Conservation (phyloP, 2,797 vertebrate species). For the Pteronotus mesoamericanus region DNA sequence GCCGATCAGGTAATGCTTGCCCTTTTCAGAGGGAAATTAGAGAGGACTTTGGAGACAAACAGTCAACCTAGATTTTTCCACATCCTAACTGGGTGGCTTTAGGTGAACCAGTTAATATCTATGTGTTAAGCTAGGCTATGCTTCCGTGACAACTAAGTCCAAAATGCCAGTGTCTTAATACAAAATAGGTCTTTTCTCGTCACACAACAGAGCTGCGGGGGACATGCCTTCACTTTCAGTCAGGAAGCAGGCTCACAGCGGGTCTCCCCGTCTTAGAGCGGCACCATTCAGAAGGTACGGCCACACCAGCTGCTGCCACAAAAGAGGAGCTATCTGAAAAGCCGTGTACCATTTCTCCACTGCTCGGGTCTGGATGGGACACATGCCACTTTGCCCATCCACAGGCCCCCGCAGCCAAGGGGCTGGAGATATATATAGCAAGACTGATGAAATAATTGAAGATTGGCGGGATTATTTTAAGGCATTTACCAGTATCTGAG, state of each 20-base stretch:
- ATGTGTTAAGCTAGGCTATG: background rate
- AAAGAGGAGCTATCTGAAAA: background rate
- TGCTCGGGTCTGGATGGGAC: background rate
- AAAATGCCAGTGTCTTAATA: background rate
- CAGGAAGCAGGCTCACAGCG: no score
- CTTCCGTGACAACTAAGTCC: background rate
- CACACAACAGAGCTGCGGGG: rapidly evolving
- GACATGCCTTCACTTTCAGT: rapidly evolving
- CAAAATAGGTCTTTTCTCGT: background rate
- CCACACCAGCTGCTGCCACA: background rate
- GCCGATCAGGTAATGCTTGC: background rate
- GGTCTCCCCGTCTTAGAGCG: rapidly evolving
- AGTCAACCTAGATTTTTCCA: background rate
- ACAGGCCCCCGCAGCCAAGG: background rate
- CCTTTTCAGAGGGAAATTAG: background rate
- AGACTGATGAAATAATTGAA: background rate
- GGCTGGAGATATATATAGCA: rapidly evolving
- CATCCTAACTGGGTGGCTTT: background rate
- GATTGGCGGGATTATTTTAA: background rate
- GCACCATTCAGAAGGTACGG: rapidly evolving
- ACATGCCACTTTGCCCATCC: no score
- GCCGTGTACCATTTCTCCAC: rapidly evolving
- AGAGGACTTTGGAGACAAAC: background rate
- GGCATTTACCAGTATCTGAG: background rate
- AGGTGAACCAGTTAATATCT: background rate